Conservation (phyloP, 2,113 vertebrate species). For the Calyptommatus sinebrachiatus region DNA sequence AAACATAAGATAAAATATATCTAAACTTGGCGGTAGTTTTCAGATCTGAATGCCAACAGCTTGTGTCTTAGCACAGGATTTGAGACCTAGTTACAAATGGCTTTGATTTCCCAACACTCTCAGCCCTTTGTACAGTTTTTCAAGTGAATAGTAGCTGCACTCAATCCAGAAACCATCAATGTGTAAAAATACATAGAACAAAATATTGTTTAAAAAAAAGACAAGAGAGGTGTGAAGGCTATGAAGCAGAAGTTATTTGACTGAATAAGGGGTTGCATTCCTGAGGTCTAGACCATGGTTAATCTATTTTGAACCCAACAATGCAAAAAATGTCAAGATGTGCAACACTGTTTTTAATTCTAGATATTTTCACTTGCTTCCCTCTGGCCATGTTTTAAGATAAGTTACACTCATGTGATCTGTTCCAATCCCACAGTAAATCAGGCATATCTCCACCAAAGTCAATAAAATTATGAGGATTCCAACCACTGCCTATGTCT, state of each 20-base stretch:
- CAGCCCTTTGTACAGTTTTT: not conserved
- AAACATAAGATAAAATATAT: not conserved
- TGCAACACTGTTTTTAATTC: constrained; percentile 15
- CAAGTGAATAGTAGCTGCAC: not conserved
- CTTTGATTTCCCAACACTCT: constrained; percentile 1
- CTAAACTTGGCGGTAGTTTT: not conserved
- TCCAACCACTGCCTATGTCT: not conserved
- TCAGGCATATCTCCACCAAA: not conserved
- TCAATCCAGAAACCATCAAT: constrained; percentile 5
- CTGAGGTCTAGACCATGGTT: constrained; percentile 31
- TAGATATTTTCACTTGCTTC: constrained; percentile 8
- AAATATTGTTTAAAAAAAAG: constrained; percentile 4
- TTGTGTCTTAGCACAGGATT: not conserved
- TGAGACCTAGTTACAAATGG: not conserved
- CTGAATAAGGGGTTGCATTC: constrained; percentile 9
- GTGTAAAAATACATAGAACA: accelerated
- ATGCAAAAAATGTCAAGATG: constrained; percentile 21
- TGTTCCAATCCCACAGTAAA: not conserved
- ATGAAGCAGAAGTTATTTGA: constrained; percentile 13
- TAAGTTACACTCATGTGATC: not conserved
- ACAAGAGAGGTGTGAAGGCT: not conserved
- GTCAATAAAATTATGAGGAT: constrained; percentile 11
- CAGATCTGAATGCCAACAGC: not conserved
- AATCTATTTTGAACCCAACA: not conserved
- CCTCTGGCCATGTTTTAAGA: not conserved